Evolutionary conservation across 2,888 invertebrate genomes (phyloP), one percentile per base, ranked within the genome.

Genomic region (Beris morrisii): DNA sequence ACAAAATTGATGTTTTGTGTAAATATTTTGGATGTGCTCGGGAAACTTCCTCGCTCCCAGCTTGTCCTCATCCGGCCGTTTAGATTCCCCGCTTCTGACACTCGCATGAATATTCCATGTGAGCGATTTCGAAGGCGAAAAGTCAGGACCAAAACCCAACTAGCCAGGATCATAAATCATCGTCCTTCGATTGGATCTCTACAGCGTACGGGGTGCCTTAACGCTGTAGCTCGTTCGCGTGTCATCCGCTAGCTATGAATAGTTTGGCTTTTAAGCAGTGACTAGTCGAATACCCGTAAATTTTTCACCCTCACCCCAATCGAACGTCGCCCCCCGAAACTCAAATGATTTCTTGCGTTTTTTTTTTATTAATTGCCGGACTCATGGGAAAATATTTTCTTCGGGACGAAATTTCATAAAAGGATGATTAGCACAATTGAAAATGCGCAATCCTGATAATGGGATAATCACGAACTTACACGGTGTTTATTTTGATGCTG

Each of bases 381-480:
- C 44, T 55, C 54, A 50, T 66, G 53, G 66, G 55, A 64, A 69
- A 64, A 69, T 45, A 45, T 64, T 28, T n/a, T 45, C 53, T 64
- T 59, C 54, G 53, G 48, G 53, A 32, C 50, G 64, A 56, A 59
- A 69, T 55, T 31, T 11, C 55, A 61, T 67, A 65, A 69, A 67
- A 66, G 58, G 66, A 65, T 69, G 69, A 69, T 69, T 69, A 67
- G 67, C 55, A 31, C 67, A 56, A 69, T 67, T 67, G 65, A 61
- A 58, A 50, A 69, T 55, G 56, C 59, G 65, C 65, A 65, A 56
- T 59, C 64, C 52, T 44, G 64, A 69, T 67, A 67, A 67, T 65
- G 67, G 67, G 66, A 67, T 69, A 67, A 69, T 67, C 69, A 65
- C 11, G 64, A 61, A 56, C 65, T 69, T 67, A 67, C 67, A 69